Conservation (phyloP, 2,888 invertebrate genomes). For the Tachina grossa region DNA sequence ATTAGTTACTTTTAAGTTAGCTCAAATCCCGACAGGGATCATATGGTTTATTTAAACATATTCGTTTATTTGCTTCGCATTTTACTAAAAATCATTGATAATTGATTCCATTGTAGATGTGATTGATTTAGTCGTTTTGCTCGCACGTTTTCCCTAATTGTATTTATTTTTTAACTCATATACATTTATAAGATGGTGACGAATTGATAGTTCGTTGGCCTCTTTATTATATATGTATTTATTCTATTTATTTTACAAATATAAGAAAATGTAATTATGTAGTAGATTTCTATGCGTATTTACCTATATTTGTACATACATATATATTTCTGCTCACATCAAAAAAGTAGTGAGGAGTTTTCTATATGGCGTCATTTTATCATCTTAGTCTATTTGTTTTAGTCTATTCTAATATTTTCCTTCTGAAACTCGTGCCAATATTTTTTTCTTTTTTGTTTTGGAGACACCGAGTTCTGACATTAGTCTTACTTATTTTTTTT, state of each 20-base stretch:
- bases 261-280: constrained; percentile 21
- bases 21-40: no score
- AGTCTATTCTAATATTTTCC: constrained; percentile 19
- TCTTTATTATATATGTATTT: constrained; percentile 59
- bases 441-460: constrained; percentile 18
- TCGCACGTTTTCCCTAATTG: not conserved
- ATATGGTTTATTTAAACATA: no score
- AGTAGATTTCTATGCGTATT: constrained; percentile 10
- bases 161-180: constrained; percentile 8
- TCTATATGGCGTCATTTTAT: constrained; percentile 66
- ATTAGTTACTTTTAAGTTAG: no score
- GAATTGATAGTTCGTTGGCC: constrained; percentile 69
- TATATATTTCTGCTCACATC: constrained; percentile 8
- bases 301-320: no score
- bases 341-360: constrained; percentile 34
- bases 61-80: not conserved
- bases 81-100: constrained; percentile 21
- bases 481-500: constrained; percentile 44
- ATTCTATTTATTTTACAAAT: constrained; percentile 39
- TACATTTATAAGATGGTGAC: constrained; percentile 57
- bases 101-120: constrained; percentile 7
- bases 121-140: not conserved
- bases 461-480: constrained; percentile 46
- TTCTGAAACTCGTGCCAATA: constrained; percentile 40
- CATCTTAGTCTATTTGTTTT: constrained; percentile 42